A percentile compares a stretch with the other conserved stretches of the same genome.
Evolutionary conservation across 1,140 invertebrate species (phyloP).

Genomic region (Pantala flavescens): DNA sequence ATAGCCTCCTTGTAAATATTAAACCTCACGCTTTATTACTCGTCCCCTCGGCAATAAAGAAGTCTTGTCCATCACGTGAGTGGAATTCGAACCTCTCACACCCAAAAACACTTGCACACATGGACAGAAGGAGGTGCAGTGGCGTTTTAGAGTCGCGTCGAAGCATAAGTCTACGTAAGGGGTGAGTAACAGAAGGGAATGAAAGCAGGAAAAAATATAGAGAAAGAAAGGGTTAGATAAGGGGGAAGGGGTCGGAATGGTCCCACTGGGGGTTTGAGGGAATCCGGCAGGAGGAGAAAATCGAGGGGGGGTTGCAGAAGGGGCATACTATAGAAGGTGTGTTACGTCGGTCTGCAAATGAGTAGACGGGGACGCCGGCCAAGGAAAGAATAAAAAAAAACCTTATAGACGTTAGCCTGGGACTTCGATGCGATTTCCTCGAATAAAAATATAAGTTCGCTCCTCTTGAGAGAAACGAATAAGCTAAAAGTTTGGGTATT

Average conservation of each 20-base stretch:
- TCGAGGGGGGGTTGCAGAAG: slow-evolving; percentile 4
- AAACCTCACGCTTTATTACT: neutral
- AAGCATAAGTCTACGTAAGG: neutral
- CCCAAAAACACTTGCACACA: neutral
- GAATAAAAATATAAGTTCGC: too few relatives aligned
- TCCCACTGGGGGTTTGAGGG: neutral
- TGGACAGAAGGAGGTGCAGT: neutral
- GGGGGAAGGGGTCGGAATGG: neutral
- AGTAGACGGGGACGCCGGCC: too few relatives aligned
- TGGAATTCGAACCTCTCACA: neutral
- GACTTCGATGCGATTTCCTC: too few relatives aligned
- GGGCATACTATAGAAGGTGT: slow-evolving; percentile 9
- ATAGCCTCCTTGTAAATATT: neutral
- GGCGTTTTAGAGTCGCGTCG: neutral
- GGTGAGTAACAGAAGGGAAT: neutral
- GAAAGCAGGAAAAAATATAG: neutral
- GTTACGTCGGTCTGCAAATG: neutral
- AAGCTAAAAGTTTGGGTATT: too few relatives aligned
- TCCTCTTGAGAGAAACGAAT: too few relatives aligned
- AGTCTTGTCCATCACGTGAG: neutral
- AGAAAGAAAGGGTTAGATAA: neutral
- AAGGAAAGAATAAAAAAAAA: too few relatives aligned
- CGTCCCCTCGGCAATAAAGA: neutral
- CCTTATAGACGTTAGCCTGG: too few relatives aligned
- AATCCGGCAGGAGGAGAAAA: slow-evolving; percentile 14